Evolutionary conservation across 2,113 vertebrate species (phyloP).

Genomic region (Anolis carolinensis): DNA sequence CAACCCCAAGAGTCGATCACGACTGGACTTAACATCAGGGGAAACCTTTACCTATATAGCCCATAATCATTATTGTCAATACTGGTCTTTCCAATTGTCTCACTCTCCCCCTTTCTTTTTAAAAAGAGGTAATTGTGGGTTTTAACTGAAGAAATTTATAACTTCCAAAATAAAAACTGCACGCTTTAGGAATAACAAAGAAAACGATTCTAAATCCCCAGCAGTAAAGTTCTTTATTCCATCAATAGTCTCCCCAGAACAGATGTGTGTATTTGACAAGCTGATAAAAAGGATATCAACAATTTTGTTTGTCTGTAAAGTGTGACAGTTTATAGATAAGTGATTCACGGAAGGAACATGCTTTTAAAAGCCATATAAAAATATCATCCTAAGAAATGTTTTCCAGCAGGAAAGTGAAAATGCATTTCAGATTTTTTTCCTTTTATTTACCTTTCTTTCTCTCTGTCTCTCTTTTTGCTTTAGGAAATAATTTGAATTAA

Average conservation of each 20-base stretch:
- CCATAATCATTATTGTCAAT: background rate
- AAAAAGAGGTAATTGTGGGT: slow-evolving; percentile 30
- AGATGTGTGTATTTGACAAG: slow-evolving; percentile 25
- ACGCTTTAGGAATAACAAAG: background rate
- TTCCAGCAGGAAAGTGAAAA: slow-evolving; percentile 51
- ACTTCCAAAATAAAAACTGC: background rate
- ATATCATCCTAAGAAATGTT: background rate
- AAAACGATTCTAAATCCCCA: background rate
- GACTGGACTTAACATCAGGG: too few relatives aligned
- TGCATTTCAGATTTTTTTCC: slow-evolving; percentile 28
- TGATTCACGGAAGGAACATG: slow-evolving; percentile 56
- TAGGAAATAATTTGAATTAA: slow-evolving; percentile 30
- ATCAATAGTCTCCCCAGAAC: slow-evolving; percentile 13
- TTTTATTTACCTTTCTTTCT: too few relatives aligned
- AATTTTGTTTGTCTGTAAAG: slow-evolving; percentile 49
- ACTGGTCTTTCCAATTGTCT: fast-evolving
- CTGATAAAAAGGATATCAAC: slow-evolving; percentile 52
- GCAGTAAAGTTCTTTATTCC: slow-evolving; percentile 38
- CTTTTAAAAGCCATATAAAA: slow-evolving; percentile 13
- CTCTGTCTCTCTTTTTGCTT: too few relatives aligned
- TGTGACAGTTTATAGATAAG: slow-evolving; percentile 47
- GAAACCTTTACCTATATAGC: too few relatives aligned
- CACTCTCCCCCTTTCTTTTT: fast-evolving
- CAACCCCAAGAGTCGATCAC: too few relatives aligned
- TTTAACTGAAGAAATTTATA: slow-evolving; percentile 17